Evolutionary conservation across 2,888 invertebrate species (phyloP).

Genomic region (Cactoblastis cactorum): DNA sequence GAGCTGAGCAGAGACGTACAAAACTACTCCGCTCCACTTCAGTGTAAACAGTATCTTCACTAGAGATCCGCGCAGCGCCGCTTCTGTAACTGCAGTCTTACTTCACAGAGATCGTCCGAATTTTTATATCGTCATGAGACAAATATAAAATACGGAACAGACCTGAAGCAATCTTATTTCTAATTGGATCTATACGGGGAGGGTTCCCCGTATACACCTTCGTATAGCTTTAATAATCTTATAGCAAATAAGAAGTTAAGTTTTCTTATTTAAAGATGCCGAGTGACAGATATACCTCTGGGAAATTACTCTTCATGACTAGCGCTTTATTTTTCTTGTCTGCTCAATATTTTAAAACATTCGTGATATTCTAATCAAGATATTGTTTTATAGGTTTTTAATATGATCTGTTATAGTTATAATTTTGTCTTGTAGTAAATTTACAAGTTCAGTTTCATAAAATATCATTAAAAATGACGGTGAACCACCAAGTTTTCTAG

Average conservation of each 20-base stretch:
- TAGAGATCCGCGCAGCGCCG: no score
- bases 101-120: no score
- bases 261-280: slow-evolving; percentile 21
- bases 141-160: not conserved
- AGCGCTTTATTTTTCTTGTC: slow-evolving; percentile 22
- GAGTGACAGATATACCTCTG: slow-evolving; percentile 29
- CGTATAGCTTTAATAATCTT: not conserved
- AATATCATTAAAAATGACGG: no score
- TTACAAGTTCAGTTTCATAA: no score
- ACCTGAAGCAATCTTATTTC: not conserved
- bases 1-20: no score
- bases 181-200: not conserved
- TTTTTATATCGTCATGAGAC: no score
- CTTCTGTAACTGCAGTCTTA: no score
- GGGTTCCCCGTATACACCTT: not conserved
- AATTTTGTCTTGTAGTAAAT: not conserved
- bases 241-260: slow-evolving; percentile 17
- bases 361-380: not conserved
- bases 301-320: slow-evolving; percentile 34
- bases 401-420: not conserved
- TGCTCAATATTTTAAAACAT: slow-evolving; percentile 17
- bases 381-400: not conserved
- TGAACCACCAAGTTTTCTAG: no score
- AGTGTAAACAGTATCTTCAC: no score
- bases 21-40: no score